Conservation (phyloP, 2,797 vertebrate genomes). For the Xenentodon cancila region DNA sequence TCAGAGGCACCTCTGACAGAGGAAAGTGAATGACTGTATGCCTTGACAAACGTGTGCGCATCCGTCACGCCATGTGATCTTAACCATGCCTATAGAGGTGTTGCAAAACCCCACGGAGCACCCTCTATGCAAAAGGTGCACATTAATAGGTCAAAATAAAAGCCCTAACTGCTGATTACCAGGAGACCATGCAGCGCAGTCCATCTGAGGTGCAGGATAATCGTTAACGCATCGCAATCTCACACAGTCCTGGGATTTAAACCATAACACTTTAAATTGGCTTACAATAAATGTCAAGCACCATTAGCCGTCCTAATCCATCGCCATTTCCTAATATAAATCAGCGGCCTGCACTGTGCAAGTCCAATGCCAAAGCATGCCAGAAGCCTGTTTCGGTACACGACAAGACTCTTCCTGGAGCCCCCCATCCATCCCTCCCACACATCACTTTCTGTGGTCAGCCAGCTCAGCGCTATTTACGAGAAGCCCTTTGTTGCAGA, state of each 20-base stretch:
- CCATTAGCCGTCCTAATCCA: conserved; percentile 68
- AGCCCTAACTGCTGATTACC: conserved; percentile 1
- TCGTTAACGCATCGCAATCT: conserved; percentile 69
- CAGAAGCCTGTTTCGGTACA: too few relatives aligned
- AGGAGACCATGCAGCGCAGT: too few relatives aligned
- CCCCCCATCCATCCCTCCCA: not conserved
- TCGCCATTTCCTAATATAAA: conserved; percentile 49
- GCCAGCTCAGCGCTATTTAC: conserved; percentile 80
- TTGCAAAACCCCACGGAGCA: conserved; percentile 13
- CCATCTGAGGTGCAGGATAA: too few relatives aligned
- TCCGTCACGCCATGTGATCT: conserved; percentile 30
- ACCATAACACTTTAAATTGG: conserved; percentile 65
- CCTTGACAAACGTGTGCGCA: conserved; percentile 6
- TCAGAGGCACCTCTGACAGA: conserved; percentile 47
- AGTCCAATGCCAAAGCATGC: conserved; percentile 16
- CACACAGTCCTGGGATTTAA: conserved; percentile 58
- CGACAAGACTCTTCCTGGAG: conserved; percentile 39
- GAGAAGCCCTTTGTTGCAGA: conserved; percentile 82
- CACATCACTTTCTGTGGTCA: conserved; percentile 46
- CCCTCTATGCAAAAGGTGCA: conserved; percentile 8
- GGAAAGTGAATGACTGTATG: conserved; percentile 43
- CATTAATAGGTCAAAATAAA: not conserved
- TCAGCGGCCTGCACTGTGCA: conserved; percentile 45
- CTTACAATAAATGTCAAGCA: conserved; percentile 68
- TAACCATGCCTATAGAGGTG: conserved; percentile 22